phyloP scores from a whole-genome alignment of 2,888 invertebrate species.

The Chironomus riparius region DNA sequence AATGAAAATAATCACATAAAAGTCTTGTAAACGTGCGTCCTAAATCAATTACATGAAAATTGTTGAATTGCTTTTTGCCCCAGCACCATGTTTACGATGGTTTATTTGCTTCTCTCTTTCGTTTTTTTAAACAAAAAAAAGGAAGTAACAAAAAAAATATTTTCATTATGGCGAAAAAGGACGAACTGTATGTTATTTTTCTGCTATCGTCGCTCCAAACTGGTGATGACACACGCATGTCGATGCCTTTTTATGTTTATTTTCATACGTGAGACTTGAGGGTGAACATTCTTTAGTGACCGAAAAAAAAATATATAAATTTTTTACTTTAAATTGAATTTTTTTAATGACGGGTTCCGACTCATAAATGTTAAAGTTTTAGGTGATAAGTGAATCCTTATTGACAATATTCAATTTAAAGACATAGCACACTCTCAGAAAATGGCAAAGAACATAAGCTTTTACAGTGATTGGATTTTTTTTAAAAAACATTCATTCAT shows the following conservation, averaged over 20 bases:
- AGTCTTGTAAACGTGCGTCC: not conserved
- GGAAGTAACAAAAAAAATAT: not conserved
- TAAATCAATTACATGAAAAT: slow-evolving; percentile 3
- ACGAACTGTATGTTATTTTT: not conserved
- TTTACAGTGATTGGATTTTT: too few relatives aligned
- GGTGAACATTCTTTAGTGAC: not conserved
- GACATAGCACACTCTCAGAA: too few relatives aligned
- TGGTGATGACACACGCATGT: not conserved
- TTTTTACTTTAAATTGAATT: not conserved
- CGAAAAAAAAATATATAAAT: not conserved
- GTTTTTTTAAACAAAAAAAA: not conserved
- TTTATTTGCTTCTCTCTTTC: not conserved
- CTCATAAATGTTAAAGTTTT: not conserved
- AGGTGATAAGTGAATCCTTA: not conserved
- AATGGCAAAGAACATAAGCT: too few relatives aligned
- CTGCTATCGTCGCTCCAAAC: not conserved
- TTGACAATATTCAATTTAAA: not conserved
- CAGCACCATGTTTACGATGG: not conserved
- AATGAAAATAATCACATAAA: not conserved
- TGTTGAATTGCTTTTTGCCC: not conserved
- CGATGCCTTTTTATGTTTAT: slow-evolving; percentile 7
- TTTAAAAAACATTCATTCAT: too few relatives aligned
- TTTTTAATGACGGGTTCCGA: not conserved
- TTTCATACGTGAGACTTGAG: not conserved
- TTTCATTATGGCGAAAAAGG: not conserved